These are phyloP conservation scores for Enteromius afrohamiltoni DNA, from an alignment of 2,797 vertebrate genomes.

Conservation along the genomic window DNA sequence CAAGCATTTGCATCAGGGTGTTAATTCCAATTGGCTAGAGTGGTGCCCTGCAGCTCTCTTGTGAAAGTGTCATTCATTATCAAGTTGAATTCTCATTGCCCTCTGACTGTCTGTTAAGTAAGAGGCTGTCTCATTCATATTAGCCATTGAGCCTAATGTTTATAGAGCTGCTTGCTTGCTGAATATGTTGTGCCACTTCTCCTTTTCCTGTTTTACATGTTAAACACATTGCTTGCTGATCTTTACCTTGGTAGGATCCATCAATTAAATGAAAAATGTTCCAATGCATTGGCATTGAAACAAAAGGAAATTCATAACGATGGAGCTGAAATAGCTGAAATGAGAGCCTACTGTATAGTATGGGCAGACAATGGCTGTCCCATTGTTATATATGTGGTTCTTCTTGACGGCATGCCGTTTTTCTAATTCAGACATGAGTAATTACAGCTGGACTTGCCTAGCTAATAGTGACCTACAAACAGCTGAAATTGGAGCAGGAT, in stretches of 20 bases:
- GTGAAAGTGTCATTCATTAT: conserved; percentile 62
- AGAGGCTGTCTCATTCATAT: conserved; percentile 56
- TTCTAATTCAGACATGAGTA: conserved; percentile 62
- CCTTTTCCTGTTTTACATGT: conserved; percentile 42
- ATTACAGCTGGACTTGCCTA: conserved; percentile 59
- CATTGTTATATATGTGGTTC: conserved; percentile 46
- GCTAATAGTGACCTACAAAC: conserved; percentile 65
- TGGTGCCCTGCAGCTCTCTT: conserved; percentile 53
- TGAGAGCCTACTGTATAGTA: neutral
- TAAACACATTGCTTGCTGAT: conserved; percentile 46
- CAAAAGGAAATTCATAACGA: neutral
- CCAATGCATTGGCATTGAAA: neutral
- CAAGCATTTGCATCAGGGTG: conserved; percentile 51
- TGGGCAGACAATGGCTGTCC: neutral
- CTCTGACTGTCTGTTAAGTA: conserved; percentile 56
- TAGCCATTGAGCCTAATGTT: conserved; percentile 39
- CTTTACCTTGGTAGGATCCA: conserved; percentile 16
- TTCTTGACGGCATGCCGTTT: conserved; percentile 44
- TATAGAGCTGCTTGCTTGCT: conserved; percentile 30
- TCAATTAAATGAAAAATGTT: conserved; percentile 11
- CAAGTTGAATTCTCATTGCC: conserved; percentile 53
- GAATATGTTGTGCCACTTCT: conserved; percentile 45
- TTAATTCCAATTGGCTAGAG: conserved; percentile 57
- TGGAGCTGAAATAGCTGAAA: conserved; percentile 1
- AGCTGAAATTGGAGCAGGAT: conserved; percentile 59